Conservation (phyloP, 2,113 vertebrate species). For the Colius striatus region DNA sequence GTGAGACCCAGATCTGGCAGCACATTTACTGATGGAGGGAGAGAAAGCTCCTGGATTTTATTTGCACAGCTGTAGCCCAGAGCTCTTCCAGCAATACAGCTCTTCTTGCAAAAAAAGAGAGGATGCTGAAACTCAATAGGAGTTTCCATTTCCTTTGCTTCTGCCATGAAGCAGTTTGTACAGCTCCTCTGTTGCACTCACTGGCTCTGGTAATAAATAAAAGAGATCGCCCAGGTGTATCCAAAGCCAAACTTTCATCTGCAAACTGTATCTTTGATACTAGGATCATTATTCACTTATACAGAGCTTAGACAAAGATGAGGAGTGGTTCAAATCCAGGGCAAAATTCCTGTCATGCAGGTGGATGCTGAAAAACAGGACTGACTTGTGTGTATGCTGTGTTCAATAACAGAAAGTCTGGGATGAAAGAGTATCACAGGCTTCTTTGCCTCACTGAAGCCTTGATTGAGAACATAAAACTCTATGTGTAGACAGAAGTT, state of each 20-base stretch:
- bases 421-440: conserved; percentile 20
- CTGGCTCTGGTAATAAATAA: neutral
- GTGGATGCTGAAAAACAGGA: conserved; percentile 48
- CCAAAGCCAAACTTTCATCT: conserved; percentile 9
- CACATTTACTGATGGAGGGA: neutral
- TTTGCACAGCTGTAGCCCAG: neutral
- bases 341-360: conserved; percentile 42
- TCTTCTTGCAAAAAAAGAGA: neutral
- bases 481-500: conserved; percentile 6
- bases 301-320: neutral
- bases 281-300: neutral
- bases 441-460: neutral
- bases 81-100: neutral
- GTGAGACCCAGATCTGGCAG: neutral
- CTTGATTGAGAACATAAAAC: conserved; percentile 23
- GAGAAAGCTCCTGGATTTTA: neutral
- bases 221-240: neutral
- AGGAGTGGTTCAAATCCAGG: conserved; percentile 16
- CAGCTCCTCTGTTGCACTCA: neutral
- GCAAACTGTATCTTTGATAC: neutral
- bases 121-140: neutral
- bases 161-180: neutral
- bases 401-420: neutral
- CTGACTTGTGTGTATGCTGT: neutral
- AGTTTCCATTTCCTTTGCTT: neutral